These are phyloP conservation scores for Sericinus montela DNA, from an alignment of 2,888 invertebrate genomes.

Conservation along the genomic window DNA sequence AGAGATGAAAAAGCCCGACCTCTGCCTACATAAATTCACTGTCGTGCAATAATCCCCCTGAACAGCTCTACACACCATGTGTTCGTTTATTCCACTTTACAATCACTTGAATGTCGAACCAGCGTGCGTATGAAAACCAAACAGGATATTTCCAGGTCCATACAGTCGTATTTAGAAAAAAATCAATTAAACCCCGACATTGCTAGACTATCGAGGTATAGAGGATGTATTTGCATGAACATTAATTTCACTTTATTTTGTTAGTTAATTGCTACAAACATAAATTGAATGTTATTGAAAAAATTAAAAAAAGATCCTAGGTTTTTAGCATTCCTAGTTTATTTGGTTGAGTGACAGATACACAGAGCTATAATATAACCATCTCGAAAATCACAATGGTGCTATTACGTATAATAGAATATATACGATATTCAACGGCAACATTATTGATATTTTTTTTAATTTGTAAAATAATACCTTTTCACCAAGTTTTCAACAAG, in stretches of 20 bases:
- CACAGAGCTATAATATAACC: too few species aligned
- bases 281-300: too few species aligned
- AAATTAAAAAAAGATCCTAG: too few species aligned
- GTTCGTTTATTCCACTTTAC: slow-evolving; percentile 18
- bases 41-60: slow-evolving; percentile 14
- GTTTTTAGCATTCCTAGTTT: too few species aligned
- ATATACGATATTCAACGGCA: too few species aligned
- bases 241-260: too few species aligned
- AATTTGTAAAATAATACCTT: too few species aligned
- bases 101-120: slow-evolving; percentile 17
- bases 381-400: too few species aligned
- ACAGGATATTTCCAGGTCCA: slow-evolving; percentile 1
- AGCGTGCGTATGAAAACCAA: slow-evolving; percentile 9
- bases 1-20: slow-evolving; percentile 16
- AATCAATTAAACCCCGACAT: neutral
- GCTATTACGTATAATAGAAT: too few species aligned
- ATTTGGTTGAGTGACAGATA: too few species aligned
- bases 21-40: slow-evolving; percentile 12
- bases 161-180: neutral
- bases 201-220: neutral
- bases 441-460: too few species aligned
- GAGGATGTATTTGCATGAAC: neutral
- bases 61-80: slow-evolving; percentile 13
- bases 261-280: neutral
- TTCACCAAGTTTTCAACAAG: too few species aligned